Evolutionary conservation across 2,888 invertebrate species (phyloP), one percentile per base, ranked within the genome.

Genomic region (Lordiphosa fenestrarum): DNA sequence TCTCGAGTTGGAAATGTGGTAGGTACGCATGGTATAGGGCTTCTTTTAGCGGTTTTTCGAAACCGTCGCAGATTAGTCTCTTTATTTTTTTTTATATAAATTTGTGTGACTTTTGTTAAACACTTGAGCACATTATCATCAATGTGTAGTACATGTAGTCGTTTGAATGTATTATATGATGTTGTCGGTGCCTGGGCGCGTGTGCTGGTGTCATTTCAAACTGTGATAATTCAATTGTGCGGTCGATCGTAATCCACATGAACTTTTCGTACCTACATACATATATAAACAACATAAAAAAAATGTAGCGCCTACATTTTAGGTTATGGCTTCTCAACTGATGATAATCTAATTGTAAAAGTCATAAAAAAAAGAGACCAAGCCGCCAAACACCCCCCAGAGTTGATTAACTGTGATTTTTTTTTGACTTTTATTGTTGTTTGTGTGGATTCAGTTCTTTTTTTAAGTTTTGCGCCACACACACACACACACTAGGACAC

Each of bases 161-260:
- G n/a, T 38, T 10, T 47, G 12, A 44, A 15, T 50, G 36, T 37
- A 44, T 30, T 38, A 40, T 10, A 6, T 39, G 30, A 47, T 40
- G 21, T 39, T 51, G 38, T 39, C 36, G 64, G 58, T 61, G 44
- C 53, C 57, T 58, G 57, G 84, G 78, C 78, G 82, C 84, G 77
- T 84, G 84, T 68, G 65, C 74, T 53, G 12, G 30, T 77, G 74
- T 78, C 74, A 84, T 80, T 75, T 84, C 80, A 82, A 82, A 65
- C 80, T 84, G 80, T 67, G 80, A 84, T 80, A 84, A 84, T 84
- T 80, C 69, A 80, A 80, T 80, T 80, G 73, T 75, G 66, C 41
- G 60, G 40, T 59, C 36, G 65, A 72, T 72, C 72, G 75, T 74
- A 60, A 68, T 71, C 68, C 59, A 54, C 63, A 58, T 68, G 73